phyloP scores from a whole-genome alignment of 2,888 invertebrate species.

The Mayetiola destructor region DNA sequence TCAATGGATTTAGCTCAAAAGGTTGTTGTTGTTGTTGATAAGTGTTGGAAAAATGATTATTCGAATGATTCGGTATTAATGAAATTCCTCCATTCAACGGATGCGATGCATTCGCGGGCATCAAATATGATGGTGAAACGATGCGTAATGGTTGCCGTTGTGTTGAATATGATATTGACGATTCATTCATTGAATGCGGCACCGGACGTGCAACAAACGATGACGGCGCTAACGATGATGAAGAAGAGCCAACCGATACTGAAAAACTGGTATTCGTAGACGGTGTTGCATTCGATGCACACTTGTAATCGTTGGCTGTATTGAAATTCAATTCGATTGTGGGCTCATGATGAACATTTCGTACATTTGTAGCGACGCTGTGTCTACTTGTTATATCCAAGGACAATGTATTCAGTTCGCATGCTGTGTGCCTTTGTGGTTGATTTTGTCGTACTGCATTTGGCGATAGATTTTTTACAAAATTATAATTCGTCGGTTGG shows the following conservation, averaged over 20 bases:
- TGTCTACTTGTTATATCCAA: constrained; percentile 25
- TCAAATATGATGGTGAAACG: constrained; percentile 9
- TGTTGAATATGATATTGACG: not conserved
- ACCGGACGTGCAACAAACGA: constrained; percentile 17
- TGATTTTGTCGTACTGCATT: constrained; percentile 13
- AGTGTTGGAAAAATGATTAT: not conserved
- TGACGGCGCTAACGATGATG: constrained; percentile 20
- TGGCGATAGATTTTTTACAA: constrained; percentile 4
- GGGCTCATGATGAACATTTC: constrained; percentile 19
- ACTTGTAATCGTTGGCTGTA: constrained; percentile 13
- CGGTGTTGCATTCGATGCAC: constrained; percentile 13
- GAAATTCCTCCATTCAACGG: not conserved
- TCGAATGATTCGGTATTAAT: not conserved
- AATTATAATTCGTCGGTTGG: not conserved
- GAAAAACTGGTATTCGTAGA: constrained; percentile 1
- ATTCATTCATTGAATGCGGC: constrained; percentile 6
- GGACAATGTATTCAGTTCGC: constrained; percentile 22
- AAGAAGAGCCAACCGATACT: constrained; percentile 12
- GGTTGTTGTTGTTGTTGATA: not conserved
- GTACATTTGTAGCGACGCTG: constrained; percentile 25
- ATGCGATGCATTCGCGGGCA: constrained; percentile 3
- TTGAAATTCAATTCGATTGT: constrained; percentile 1
- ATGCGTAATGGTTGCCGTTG: constrained; percentile 9
- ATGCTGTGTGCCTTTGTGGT: constrained; percentile 19
- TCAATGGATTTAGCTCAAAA: not conserved